Percentiles rank a stretch among this genome's conserved stretches.
Conservation (phyloP, 2,888 invertebrate genomes). For the Nomada goodeniana region DNA sequence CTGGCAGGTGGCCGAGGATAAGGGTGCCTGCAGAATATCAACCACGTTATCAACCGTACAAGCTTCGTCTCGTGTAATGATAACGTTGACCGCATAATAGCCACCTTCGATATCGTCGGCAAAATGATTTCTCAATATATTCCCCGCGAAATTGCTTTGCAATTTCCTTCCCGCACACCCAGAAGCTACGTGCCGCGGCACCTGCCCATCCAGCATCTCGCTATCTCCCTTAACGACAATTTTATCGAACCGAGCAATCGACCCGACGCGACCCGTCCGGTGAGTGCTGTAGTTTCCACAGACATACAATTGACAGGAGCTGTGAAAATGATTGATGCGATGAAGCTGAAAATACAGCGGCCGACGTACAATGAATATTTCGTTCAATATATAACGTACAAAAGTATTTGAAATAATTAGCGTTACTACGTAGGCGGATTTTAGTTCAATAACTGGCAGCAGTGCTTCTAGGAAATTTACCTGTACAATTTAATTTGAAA, state of each 20-base stretch:
- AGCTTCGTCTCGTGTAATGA: slow-evolving; percentile 52
- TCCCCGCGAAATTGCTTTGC: slow-evolving; percentile 40
- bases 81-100: slow-evolving; percentile 45
- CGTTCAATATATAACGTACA: too few relatives aligned
- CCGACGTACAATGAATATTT: too few relatives aligned
- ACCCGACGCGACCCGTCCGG: not conserved
- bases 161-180: slow-evolving; percentile 29
- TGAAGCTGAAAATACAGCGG: too few relatives aligned
- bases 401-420: too few relatives aligned
- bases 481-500: too few relatives aligned
- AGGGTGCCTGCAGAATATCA: slow-evolving; percentile 27
- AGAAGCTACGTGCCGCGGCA: not conserved
- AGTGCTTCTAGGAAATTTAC: too few relatives aligned
- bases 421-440: too few relatives aligned
- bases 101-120: slow-evolving; percentile 34
- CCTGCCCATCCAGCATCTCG: not conserved
- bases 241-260: slow-evolving; percentile 27
- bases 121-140: slow-evolving; percentile 46
- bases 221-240: slow-evolving; percentile 31
- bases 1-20: slow-evolving; percentile 51
- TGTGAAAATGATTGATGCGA: too few relatives aligned
- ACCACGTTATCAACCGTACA: slow-evolving; percentile 35
- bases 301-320: not conserved
- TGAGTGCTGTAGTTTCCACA: not conserved
- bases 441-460: too few relatives aligned